Percentiles rank a stretch among this genome's conserved stretches.
Evolutionary conservation across 2,113 vertebrate genomes (phyloP).

Genomic region (Morone saxatilis): DNA sequence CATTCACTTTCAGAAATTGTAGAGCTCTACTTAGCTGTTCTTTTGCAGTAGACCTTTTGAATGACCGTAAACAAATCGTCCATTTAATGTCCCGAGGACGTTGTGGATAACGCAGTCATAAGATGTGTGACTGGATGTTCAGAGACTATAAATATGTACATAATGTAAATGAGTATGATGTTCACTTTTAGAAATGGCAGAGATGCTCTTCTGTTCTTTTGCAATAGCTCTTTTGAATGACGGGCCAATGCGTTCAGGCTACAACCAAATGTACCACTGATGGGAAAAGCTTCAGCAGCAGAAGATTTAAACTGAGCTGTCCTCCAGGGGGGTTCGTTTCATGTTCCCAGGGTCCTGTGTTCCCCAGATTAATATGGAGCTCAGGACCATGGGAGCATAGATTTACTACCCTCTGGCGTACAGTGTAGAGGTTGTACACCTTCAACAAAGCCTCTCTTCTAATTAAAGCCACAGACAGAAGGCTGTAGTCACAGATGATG

Average conservation of each 20-base stretch:
- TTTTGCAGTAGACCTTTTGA: conserved; percentile 38
- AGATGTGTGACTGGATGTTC: neutral
- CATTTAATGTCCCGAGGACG: neutral
- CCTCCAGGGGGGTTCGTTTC: neutral
- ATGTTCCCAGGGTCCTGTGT: too few relatives aligned
- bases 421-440: conserved; percentile 20
- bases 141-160: conserved; percentile 61
- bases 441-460: conserved; percentile 28
- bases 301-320: conserved; percentile 15
- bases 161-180: conserved; percentile 64
- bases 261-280: conserved; percentile 42
- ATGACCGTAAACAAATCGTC: conserved; percentile 17
- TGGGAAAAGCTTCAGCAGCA: conserved; percentile 29
- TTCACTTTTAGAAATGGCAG: conserved; percentile 46
- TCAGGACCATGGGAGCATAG: too few relatives aligned
- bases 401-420: neutral
- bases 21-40: conserved; percentile 39
- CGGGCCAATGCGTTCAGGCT: conserved; percentile 28
- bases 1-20: conserved; percentile 39
- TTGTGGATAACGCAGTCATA: conserved; percentile 1
- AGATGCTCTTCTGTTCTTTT: conserved; percentile 38
- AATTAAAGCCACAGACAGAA: conserved; percentile 22
- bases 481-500: conserved; percentile 28
- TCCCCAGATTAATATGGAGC: too few relatives aligned
- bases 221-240: conserved; percentile 43